phyloP scores from a whole-genome alignment of 2,888 invertebrate genomes.

The Plusia festucae region DNA sequence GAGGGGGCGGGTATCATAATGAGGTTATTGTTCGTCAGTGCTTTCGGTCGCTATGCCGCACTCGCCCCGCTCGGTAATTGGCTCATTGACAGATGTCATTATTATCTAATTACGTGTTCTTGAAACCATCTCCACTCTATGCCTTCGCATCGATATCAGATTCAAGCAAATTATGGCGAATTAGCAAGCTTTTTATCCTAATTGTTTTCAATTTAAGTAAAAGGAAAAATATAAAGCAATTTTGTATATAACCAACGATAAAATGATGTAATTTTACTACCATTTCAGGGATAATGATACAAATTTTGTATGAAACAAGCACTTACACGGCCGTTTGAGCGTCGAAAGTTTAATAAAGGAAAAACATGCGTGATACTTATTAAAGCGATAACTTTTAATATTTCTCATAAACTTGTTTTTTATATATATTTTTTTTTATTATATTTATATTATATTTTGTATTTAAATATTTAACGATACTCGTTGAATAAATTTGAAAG shows the following conservation, averaged over 20 bases:
- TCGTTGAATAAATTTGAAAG: slow-evolving; percentile 24
- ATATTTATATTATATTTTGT: no score
- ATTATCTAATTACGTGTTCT: slow-evolving; percentile 66
- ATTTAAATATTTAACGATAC: slow-evolving; percentile 34
- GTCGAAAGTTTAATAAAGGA: slow-evolving; percentile 24
- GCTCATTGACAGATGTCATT: slow-evolving; percentile 67
- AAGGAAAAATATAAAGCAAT: slow-evolving; percentile 11
- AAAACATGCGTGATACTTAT: slow-evolving; percentile 21
- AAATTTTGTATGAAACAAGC: slow-evolving; percentile 26
- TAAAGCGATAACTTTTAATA: slow-evolving; percentile 12
- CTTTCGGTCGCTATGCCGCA: slow-evolving; percentile 47
- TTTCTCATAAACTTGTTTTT: slow-evolving; percentile 26
- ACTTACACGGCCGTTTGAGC: slow-evolving; percentile 14
- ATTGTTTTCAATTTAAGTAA: slow-evolving; percentile 10
- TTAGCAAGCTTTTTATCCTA: slow-evolving; percentile 8
- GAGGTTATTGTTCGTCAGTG: slow-evolving; percentile 70
- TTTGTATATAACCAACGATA: slow-evolving; percentile 2
- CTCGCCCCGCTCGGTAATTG: slow-evolving; percentile 64
- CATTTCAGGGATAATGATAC: slow-evolving; percentile 13
- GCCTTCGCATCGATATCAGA: slow-evolving; percentile 32
- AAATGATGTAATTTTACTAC: slow-evolving; percentile 18
- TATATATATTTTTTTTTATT: slow-evolving; percentile 19
- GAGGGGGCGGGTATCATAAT: slow-evolving; percentile 61
- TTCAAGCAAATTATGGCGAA: slow-evolving; percentile 30
- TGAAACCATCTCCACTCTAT: slow-evolving; percentile 54